phyloP scores from a whole-genome alignment of 35 echinoderm and acorn worm genomes.

The Apostichopus californicus region DNA sequence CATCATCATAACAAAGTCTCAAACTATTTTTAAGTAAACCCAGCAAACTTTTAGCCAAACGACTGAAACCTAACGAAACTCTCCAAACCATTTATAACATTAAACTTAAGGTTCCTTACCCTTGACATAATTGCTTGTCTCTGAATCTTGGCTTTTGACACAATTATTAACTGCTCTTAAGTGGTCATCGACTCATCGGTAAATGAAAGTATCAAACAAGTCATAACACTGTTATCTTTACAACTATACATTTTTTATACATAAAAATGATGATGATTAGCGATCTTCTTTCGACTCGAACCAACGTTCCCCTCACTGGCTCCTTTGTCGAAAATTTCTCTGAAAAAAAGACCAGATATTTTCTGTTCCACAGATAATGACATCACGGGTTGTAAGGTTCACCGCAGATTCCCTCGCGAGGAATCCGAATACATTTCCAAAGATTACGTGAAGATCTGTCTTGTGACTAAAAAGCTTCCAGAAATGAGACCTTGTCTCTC shows the following conservation, averaged over 20 bases:
- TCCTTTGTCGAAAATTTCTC: background rate
- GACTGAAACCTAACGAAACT: background rate
- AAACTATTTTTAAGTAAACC: too few relatives aligned
- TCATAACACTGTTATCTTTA: background rate
- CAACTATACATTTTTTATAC: constrained; percentile 7
- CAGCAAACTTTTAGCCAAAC: too few relatives aligned
- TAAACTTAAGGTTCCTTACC: too few relatives aligned
- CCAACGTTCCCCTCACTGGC: background rate
- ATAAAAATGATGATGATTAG: background rate
- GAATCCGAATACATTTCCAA: constrained; percentile 8
- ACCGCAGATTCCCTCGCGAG: background rate
- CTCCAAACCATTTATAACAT: background rate
- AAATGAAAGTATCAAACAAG: constrained; percentile 4
- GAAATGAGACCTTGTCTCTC: background rate
- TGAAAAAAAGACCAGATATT: background rate
- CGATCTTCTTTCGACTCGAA: background rate
- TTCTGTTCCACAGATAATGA: too few relatives aligned
- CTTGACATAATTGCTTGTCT: background rate
- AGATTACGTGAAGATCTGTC: background rate
- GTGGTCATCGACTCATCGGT: background rate
- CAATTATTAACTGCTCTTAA: background rate
- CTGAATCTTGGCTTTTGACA: background rate
- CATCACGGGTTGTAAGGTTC: too few relatives aligned
- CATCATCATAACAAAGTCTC: too few relatives aligned
- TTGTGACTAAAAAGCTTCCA: background rate